Evolutionary conservation across 2,113 vertebrate genomes (phyloP).

Genomic region (Thinocorus orbignyianus): DNA sequence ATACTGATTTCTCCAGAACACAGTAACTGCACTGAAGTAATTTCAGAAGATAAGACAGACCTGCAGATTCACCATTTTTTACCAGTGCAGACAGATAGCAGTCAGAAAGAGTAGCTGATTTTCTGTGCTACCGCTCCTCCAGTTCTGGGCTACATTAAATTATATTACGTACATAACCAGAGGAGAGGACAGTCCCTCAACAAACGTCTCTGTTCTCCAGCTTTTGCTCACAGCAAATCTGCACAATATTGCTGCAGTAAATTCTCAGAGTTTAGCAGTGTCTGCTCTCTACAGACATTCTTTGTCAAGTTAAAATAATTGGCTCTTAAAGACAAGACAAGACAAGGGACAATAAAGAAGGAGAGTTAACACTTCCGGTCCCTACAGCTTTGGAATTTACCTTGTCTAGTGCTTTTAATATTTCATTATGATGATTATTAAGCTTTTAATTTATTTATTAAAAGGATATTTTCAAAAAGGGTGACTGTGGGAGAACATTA

Average conservation of each 20-base stretch:
- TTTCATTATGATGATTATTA: not conserved
- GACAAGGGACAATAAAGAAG: slow-evolving; percentile 24
- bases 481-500: not conserved
- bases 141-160: not conserved
- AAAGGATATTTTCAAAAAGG: slow-evolving; percentile 10
- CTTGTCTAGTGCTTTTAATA: not conserved
- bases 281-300: not conserved
- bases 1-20: not conserved
- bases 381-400: not conserved
- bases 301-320: slow-evolving; percentile 26
- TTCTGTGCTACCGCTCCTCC: not conserved
- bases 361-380: slow-evolving; percentile 5
- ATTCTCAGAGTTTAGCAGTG: slow-evolving; percentile 12
- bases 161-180: not conserved
- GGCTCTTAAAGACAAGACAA: slow-evolving; percentile 27
- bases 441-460: slow-evolving; percentile 41
- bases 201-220: not conserved
- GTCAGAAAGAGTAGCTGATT: not conserved
- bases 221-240: slow-evolving; percentile 20
- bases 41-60: not conserved
- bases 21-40: not conserved
- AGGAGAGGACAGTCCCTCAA: not conserved
- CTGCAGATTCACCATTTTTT: not conserved
- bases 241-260: slow-evolving; percentile 38
- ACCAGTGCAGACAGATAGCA: not conserved